Conservation (phyloP, 2,888 invertebrate genomes). For the Leucophenga maculata region DNA sequence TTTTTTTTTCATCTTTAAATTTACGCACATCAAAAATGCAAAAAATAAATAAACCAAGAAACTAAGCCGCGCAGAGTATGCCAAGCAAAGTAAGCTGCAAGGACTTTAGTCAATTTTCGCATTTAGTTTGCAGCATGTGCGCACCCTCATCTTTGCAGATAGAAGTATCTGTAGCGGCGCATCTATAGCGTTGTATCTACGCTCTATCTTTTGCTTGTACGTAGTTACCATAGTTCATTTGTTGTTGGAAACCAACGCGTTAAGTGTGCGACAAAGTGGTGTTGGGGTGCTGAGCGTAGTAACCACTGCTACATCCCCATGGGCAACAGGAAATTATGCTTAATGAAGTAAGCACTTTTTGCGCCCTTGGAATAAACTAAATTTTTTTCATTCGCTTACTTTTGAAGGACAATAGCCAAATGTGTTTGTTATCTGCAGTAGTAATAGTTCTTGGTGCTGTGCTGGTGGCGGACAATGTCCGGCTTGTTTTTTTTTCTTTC, state of each 20-base stretch:
- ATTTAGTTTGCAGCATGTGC: constrained; percentile 17
- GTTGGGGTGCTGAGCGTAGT: constrained; percentile 40
- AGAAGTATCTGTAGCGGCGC: constrained; percentile 21
- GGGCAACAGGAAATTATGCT: constrained; percentile 56
- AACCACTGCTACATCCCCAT: constrained; percentile 39
- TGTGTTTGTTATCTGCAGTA: constrained; percentile 12
- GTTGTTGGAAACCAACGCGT: constrained; percentile 47
- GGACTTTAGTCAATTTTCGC: constrained; percentile 26
- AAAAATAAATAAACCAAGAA: constrained; percentile 4
- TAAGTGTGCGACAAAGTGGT: constrained; percentile 37
- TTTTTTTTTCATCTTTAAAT: background rate
- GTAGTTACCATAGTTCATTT: constrained; percentile 45
- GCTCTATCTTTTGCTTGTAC: constrained; percentile 19
- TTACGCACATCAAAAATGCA: constrained; percentile 25
- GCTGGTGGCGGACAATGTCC: constrained; percentile 6
- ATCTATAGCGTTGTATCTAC: constrained; percentile 42
- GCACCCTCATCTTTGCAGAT: constrained; percentile 20
- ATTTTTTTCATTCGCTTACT: background rate
- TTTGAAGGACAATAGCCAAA: constrained; percentile 27
- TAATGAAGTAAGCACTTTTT: constrained; percentile 60
- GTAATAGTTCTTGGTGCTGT: constrained; percentile 6
- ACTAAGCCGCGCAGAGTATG: background rate
- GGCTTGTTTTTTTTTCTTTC: background rate
- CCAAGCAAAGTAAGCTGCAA: constrained; percentile 29
- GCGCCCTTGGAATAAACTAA: constrained; percentile 15